phyloP scores from a whole-genome alignment of 2,113 vertebrate species.

The Bubalus kerabau region DNA sequence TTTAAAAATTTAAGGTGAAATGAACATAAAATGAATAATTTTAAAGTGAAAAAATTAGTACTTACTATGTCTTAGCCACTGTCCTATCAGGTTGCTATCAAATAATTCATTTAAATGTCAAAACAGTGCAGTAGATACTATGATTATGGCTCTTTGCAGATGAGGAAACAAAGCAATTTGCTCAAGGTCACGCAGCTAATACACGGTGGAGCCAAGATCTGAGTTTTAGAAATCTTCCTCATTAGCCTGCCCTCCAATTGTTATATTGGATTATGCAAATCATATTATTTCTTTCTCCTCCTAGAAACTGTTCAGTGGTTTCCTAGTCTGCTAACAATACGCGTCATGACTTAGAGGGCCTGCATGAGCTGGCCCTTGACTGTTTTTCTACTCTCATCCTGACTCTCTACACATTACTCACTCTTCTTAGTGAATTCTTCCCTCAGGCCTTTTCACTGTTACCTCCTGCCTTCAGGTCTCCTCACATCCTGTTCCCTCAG shows the following conservation, averaged over 20 bases:
- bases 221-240: background rate
- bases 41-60: background rate
- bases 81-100: background rate
- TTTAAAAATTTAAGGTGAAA: background rate
- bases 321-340: background rate
- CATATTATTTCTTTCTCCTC: background rate
- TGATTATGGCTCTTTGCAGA: background rate
- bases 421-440: background rate
- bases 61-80: background rate
- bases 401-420: background rate
- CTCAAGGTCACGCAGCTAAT: background rate
- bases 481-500: background rate
- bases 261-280: background rate
- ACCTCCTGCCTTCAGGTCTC: background rate
- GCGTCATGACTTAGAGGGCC: background rate
- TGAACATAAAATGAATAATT: background rate
- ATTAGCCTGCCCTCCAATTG: background rate
- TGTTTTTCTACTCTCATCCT: background rate
- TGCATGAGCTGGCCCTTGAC: background rate
- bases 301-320: background rate
- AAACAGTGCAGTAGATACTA: background rate
- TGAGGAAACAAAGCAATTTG: background rate
- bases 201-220: background rate
- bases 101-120: constrained; percentile 1
- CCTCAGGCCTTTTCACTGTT: background rate